phyloP scores from a whole-genome alignment of 2,113 vertebrate genomes.

The Alces alces region DNA sequence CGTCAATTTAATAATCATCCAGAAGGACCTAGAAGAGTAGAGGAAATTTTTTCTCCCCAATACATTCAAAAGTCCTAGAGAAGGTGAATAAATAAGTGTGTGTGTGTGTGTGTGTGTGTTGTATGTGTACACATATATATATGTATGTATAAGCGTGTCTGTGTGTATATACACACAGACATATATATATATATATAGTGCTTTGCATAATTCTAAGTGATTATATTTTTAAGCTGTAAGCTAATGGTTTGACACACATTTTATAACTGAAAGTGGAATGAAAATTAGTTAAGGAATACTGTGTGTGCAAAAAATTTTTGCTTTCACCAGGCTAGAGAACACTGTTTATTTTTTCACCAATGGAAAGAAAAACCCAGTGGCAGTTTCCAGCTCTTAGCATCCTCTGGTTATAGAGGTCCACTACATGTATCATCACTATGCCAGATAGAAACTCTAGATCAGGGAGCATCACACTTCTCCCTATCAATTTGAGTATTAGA shows the following conservation, averaged over 20 bases:
- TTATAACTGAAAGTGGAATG: background rate
- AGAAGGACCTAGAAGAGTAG: background rate
- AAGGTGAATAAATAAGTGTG: background rate
- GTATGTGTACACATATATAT: background rate
- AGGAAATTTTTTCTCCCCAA: background rate
- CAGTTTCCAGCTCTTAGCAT: background rate
- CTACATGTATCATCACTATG: background rate
- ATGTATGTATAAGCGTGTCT: background rate
- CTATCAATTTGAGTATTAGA: background rate
- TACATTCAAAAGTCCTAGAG: background rate
- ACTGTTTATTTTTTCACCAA: conserved; percentile 3
- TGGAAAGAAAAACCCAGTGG: background rate
- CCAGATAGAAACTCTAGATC: background rate
- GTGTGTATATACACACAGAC: too few species aligned
- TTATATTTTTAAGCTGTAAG: background rate
- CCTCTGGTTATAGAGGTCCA: background rate
- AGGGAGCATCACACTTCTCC: background rate
- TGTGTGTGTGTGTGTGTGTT: background rate
- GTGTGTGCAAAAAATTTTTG: conserved; percentile 39
- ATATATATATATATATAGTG: too few species aligned
- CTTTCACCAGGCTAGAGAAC: background rate
- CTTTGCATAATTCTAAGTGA: background rate
- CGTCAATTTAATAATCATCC: background rate
- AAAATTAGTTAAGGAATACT: background rate
- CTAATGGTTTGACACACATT: background rate